These are phyloP conservation scores for Liolophura sinensis DNA, from an alignment of 1,140 invertebrate genomes.

Conservation along the genomic window DNA sequence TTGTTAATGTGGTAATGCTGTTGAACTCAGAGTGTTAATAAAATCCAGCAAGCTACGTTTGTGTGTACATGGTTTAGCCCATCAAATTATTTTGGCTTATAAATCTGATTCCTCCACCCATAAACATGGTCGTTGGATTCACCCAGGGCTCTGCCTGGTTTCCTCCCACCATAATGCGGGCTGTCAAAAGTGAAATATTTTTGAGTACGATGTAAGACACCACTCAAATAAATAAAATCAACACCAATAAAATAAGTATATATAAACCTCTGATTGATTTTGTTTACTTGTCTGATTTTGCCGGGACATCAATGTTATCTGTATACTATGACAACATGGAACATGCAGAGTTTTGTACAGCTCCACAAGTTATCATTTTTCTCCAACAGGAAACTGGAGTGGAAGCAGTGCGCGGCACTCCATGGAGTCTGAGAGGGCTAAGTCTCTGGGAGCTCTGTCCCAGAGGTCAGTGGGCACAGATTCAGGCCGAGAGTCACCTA, in stretches of 20 bases:
- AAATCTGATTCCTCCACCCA: too few relatives aligned
- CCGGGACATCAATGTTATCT: background rate
- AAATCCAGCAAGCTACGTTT: background rate
- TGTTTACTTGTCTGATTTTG: background rate
- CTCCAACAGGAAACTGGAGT: conserved; percentile 81
- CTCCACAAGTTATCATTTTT: conserved; percentile 1
- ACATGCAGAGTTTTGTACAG: conserved; percentile 5
- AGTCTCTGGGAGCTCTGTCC: conserved; percentile 47
- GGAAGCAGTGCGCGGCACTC: conserved; percentile 75
- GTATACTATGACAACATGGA: background rate
- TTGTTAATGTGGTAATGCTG: background rate
- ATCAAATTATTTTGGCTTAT: too few relatives aligned
- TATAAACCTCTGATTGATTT: background rate
- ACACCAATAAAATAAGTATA: too few relatives aligned
- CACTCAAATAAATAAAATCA: too few relatives aligned
- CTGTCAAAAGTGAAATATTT: too few relatives aligned
- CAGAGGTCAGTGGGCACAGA: conserved; percentile 45
- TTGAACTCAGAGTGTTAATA: background rate
- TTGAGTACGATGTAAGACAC: too few relatives aligned
- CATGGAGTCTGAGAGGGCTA: conserved; percentile 61
- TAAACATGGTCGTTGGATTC: too few relatives aligned
- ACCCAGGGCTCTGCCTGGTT: too few relatives aligned
- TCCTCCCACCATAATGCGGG: too few relatives aligned
- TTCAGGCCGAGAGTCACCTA: conserved; percentile 47
- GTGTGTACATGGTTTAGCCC: background rate